Conservation (phyloP, 2,888 invertebrate species). For the Allophyes oxyacanthae region DNA sequence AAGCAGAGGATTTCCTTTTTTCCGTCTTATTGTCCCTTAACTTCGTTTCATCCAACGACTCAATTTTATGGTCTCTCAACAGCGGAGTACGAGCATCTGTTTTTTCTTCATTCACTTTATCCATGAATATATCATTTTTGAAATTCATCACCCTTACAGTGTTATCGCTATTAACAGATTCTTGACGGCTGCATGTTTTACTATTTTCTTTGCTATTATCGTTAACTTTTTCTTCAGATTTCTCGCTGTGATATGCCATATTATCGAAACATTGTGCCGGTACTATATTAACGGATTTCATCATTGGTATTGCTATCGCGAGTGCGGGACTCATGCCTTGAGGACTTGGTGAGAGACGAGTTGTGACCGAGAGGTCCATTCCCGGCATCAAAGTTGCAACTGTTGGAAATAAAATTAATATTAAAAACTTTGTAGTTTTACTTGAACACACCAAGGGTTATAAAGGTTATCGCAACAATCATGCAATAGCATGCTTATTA, state of each 20-base stretch:
- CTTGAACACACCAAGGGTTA: constrained; percentile 18
- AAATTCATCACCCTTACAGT: constrained; percentile 79
- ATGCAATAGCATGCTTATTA: constrained; percentile 63
- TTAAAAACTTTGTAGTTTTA: constrained; percentile 19
- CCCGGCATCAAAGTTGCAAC: constrained; percentile 87
- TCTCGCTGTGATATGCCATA: constrained; percentile 83
- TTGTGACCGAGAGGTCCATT: constrained; percentile 90
- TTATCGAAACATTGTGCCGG: constrained; percentile 87
- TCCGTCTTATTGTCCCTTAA: constrained; percentile 82
- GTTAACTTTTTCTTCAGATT: constrained; percentile 66
- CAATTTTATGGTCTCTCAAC: constrained; percentile 83
- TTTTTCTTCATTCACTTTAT: constrained; percentile 76
- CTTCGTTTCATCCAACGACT: constrained; percentile 85
- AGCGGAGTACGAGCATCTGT: constrained; percentile 83
- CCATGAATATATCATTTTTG: constrained; percentile 78
- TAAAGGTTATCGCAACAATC: constrained; percentile 47
- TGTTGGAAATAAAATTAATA: constrained; percentile 64
- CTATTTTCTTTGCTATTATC: constrained; percentile 65
- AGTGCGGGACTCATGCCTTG: constrained; percentile 91
- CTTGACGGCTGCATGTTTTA: constrained; percentile 75
- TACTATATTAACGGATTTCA: constrained; percentile 88
- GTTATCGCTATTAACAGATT: constrained; percentile 78
- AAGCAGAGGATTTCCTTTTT: constrained; percentile 85
- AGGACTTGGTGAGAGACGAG: constrained; percentile 91
- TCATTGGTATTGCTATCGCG: constrained; percentile 90